These are phyloP conservation scores for Piscicola geometra DNA, from an alignment of 2,888 invertebrate genomes.

Conservation along the genomic window DNA sequence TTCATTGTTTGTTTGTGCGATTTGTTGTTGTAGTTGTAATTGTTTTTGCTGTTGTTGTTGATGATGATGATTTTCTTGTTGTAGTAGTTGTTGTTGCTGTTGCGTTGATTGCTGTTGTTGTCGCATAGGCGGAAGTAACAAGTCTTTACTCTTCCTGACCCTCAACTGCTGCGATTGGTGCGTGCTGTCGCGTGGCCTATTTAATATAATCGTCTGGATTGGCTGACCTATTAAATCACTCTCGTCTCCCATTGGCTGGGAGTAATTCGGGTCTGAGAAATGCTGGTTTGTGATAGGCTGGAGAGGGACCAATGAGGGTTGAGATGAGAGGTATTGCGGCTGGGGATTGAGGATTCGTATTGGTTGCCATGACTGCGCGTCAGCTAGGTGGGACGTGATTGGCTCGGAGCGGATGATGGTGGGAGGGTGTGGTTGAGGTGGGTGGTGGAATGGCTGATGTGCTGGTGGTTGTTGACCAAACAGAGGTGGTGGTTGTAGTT, in stretches of 20 bases:
- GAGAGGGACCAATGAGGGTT: not conserved
- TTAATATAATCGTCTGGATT: not conserved
- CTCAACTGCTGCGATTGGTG: not conserved
- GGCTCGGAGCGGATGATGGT: not conserved
- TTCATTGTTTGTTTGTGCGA: not conserved
- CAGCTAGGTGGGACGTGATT: not conserved
- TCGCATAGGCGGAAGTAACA: not conserved
- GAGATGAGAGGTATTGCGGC: not conserved
- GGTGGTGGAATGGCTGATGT: not conserved
- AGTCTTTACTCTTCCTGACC: not conserved
- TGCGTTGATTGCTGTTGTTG: not conserved
- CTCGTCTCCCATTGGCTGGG: not conserved
- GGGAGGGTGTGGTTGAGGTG: not conserved
- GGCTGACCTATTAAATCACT: slow-evolving; percentile 3
- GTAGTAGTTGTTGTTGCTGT: not conserved
- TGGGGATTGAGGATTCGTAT: not conserved
- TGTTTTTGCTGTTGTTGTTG: not conserved
- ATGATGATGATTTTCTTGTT: not conserved
- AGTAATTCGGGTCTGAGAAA: not conserved
- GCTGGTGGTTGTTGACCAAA: not conserved
- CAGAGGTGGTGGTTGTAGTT: not conserved
- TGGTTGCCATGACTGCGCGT: not conserved
- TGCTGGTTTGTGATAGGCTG: not conserved
- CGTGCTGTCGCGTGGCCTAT: not conserved
- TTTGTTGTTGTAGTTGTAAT: slow-evolving; percentile 15